phyloP scores from a whole-genome alignment of 1,140 invertebrate genomes.

The Anagrus nilaparvatae region DNA sequence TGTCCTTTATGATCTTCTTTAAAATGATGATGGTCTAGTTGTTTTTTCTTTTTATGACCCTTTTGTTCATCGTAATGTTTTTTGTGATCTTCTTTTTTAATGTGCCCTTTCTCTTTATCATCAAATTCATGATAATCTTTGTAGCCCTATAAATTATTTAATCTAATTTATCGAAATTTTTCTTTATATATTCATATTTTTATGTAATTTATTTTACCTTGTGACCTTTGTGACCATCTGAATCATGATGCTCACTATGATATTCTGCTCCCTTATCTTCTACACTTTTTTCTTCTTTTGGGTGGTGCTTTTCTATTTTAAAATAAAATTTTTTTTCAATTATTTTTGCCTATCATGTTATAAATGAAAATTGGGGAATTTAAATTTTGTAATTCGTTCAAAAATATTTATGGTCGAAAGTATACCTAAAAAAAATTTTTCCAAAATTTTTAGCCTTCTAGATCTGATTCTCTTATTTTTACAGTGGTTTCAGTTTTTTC shows the following conservation, averaged over 20 bases:
- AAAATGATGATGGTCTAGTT: conserved; percentile 35
- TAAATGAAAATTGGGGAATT: no score
- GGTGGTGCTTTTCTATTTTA: conserved; percentile 5
- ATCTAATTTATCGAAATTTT: conserved; percentile 12
- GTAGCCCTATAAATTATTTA: conserved; percentile 27
- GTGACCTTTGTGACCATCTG: conserved; percentile 11
- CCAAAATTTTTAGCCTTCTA: no score
- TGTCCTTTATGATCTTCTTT: conserved; percentile 30
- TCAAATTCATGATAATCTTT: conserved; percentile 33
- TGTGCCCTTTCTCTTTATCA: conserved; percentile 32
- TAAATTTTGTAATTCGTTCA: no score
- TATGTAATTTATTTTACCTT: conserved; percentile 6
- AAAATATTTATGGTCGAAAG: no score
- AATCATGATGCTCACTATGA: conserved; percentile 3
- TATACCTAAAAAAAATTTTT: no score
- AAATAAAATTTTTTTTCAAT: no score
- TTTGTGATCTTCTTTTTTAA: conserved; percentile 32
- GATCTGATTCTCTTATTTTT: no score
- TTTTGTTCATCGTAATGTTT: conserved; percentile 30
- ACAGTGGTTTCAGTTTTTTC: no score
- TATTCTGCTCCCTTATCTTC: background rate
- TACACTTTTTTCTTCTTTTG: background rate
- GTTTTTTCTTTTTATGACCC: conserved; percentile 31
- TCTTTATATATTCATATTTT: background rate
- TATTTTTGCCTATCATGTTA: no score